These are phyloP conservation scores for Varanus salvator DNA, from an alignment of 2,113 vertebrate genomes.

Conservation along the genomic window DNA sequence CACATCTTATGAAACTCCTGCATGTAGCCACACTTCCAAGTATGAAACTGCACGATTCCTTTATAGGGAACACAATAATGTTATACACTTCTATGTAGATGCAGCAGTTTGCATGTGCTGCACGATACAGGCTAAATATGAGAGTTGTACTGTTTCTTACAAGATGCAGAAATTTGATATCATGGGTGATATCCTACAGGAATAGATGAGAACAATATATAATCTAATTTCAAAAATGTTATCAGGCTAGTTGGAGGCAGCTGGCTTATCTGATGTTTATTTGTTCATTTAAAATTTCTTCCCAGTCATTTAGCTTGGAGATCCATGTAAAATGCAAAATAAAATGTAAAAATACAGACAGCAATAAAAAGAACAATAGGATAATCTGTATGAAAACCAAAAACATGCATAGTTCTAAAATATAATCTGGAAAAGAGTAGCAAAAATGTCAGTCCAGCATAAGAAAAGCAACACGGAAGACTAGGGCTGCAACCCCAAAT, in stretches of 20 bases:
- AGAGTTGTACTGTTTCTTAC: not conserved
- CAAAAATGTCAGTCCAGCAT: not conserved
- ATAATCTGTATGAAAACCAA: not conserved
- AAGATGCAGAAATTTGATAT: not conserved
- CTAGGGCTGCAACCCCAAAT: not conserved
- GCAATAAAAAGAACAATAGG: not conserved
- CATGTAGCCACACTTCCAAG: not conserved
- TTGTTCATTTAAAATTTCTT: not conserved
- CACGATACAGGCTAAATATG: not conserved
- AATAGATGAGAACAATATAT: not conserved
- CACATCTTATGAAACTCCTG: not conserved
- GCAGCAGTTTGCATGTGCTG: not conserved
- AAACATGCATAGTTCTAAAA: not conserved
- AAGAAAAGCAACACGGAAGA: not conserved
- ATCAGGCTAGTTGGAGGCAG: not conserved
- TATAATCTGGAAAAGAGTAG: not conserved
- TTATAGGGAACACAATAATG: not conserved
- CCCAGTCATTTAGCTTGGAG: not conserved
- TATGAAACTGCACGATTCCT: not conserved
- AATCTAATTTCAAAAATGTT: not conserved
- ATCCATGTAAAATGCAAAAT: not conserved
- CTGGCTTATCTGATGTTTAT: not conserved
- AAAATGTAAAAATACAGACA: not conserved
- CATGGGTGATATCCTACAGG: not conserved
- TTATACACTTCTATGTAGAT: not conserved